Base-by-base conservation (phyloP, 2,888 invertebrate species). In the Alsophila aescularia region DNA sequence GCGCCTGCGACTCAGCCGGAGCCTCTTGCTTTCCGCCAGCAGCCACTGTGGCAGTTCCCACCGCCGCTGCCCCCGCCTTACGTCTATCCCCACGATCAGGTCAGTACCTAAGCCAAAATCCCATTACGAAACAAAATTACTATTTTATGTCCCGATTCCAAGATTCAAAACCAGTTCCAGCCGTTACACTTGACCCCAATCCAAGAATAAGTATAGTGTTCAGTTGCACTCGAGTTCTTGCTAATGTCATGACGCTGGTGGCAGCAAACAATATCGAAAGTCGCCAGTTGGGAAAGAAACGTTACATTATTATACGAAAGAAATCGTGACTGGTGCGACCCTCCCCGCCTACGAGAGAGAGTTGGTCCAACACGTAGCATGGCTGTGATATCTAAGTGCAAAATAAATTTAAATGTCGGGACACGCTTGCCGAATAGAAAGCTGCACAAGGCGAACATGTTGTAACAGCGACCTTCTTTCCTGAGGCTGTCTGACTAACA, bases 11-110 rank as follows among this genome's bases (percentile, higher is more conserved):
- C 83, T 58, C 83, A 85, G 77, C 85, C 89, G 77, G 93, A 94
- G 79, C 93, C 94, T 62, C 90, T 93, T 74, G 92, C 93, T 74
- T 94, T 93, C 82, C 89, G 93, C 75, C 94, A 95, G 85, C 94
- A 94, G 87, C 94, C 95, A 73, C 93, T 95, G 82, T 96, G 96
- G 96, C 95, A 96, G 85, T 96, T 96, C 87, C 96, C 96, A 80
- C 96, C 96, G 75, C 95, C 95, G 86, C 94, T 94, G 84, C 94
- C 95, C 77, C 94, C 95, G 82, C 95, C 95, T 87, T 95, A 95
- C 92, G 93, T 95, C 94, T 95, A 92, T 90, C 83, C 89, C 81
- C 95, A 94, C 86, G 96, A 96, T 93, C 96, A 96, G 95, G 96
- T 96, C 90, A 91, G 94, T 92, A 77, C 70, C 58, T 63, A 58